Evolutionary conservation across 2,888 invertebrate genomes (phyloP).

Genomic region (Cerceris rybyensis): DNA sequence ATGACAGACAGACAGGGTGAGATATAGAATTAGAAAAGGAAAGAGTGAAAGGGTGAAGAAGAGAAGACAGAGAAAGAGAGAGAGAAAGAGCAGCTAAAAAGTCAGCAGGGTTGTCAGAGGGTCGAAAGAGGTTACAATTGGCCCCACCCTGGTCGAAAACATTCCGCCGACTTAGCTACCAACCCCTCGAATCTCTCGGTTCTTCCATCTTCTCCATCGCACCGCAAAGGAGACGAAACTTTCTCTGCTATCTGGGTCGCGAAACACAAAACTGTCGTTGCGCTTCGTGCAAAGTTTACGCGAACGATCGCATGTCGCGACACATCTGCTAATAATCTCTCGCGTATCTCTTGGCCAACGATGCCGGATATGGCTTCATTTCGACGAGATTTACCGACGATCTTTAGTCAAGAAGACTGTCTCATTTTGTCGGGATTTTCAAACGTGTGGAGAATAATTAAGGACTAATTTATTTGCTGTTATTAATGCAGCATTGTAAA

Average conservation of each 20-base stretch:
- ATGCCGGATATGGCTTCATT: neutral
- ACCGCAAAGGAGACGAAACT: neutral
- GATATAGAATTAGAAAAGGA: too few species aligned
- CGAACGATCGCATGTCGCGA: neutral
- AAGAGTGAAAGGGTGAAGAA: too few species aligned
- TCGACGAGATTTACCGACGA: neutral
- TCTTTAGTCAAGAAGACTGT: neutral
- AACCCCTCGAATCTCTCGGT: neutral
- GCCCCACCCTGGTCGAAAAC: constrained; percentile 19
- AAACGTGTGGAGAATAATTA: too few species aligned
- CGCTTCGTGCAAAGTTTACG: neutral
- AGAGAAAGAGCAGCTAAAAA: constrained; percentile 4
- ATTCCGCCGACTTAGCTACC: neutral
- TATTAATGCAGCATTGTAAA: too few species aligned
- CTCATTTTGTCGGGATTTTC: too few species aligned
- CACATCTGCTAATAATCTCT: constrained; percentile 15
- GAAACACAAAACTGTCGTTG: constrained; percentile 5
- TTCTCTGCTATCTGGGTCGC: constrained; percentile 28
- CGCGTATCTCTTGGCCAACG: neutral
- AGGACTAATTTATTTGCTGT: too few species aligned
- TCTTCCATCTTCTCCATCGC: neutral
- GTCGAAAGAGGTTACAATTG: constrained; percentile 32
- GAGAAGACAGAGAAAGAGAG: too few species aligned
- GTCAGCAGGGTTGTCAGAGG: constrained; percentile 13
- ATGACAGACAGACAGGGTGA: too few species aligned